A percentile compares a stretch with the other conserved stretches of the same genome.
Evolutionary conservation across 2,888 invertebrate species (phyloP).

Genomic region (Dynastes maya): DNA sequence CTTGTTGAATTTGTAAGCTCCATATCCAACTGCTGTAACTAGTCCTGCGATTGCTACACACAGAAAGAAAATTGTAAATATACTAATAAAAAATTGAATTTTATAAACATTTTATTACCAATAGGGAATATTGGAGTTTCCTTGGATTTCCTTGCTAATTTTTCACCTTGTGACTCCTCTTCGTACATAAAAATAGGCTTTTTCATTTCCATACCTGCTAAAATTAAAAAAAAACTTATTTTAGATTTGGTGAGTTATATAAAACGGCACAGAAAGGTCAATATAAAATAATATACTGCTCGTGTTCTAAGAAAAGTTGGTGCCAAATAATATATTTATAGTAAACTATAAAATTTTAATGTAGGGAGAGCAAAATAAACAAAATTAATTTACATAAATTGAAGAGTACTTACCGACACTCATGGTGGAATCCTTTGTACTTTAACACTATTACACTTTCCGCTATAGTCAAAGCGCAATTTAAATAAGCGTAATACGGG

Average conservation of each 20-base stretch:
- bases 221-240: conserved; percentile 23
- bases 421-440: background rate
- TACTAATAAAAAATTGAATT: background rate
- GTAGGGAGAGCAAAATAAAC: no score
- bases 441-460: background rate
- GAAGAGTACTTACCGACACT: conserved; percentile 6
- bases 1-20: conserved; percentile 82
- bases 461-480: background rate
- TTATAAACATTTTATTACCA: conserved; percentile 71
- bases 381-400: background rate
- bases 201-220: conserved; percentile 21
- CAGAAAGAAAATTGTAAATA: no score
- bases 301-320: background rate
- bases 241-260: conserved; percentile 15
- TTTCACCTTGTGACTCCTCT: conserved; percentile 74
- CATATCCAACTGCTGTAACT: conserved; percentile 77
- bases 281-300: background rate
- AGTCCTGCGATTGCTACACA: conserved; percentile 80
- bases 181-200: conserved; percentile 70
- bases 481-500: background rate
- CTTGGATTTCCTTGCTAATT: conserved; percentile 78
- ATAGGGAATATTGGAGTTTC: conserved; percentile 83
- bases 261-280: conserved; percentile 19
- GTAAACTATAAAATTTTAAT: background rate
- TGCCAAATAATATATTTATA: background rate